These are phyloP conservation scores for Sesia bembeciformis DNA, from an alignment of 2,888 invertebrate species.

Conservation along the genomic window DNA sequence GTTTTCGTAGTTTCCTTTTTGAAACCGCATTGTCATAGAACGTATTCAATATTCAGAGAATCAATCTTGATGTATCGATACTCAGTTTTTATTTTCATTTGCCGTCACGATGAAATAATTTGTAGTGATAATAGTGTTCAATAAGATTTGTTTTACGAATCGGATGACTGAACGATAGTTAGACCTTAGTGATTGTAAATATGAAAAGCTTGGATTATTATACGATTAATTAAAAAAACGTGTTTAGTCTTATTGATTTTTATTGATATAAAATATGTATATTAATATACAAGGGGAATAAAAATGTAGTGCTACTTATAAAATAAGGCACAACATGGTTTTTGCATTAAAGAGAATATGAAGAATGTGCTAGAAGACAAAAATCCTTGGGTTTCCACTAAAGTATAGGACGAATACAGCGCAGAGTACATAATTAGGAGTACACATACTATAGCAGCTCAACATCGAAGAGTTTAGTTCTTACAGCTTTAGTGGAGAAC, in stretches of 20 bases:
- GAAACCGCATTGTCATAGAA: conserved; percentile 31
- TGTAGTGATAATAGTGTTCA: conserved; percentile 72
- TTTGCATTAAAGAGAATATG: too few relatives aligned
- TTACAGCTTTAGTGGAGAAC: too few relatives aligned
- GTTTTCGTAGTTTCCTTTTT: conserved; percentile 49
- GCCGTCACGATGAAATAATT: conserved; percentile 62
- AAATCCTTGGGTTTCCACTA: too few relatives aligned
- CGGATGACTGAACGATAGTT: conserved; percentile 67
- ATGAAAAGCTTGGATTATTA: conserved; percentile 67
- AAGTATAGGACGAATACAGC: too few relatives aligned
- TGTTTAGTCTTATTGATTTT: conserved; percentile 40
- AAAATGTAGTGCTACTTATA: too few relatives aligned
- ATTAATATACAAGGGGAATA: too few relatives aligned
- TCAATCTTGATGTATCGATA: conserved; percentile 59
- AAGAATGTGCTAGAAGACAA: too few relatives aligned
- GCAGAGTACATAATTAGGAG: too few relatives aligned
- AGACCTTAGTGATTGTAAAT: conserved; percentile 70
- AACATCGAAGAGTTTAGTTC: too few relatives aligned
- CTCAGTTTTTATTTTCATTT: conserved; percentile 66
- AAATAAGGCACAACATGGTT: too few relatives aligned
- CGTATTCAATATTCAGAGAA: conserved; percentile 30
- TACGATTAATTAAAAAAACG: conserved; percentile 58
- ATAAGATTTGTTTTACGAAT: conserved; percentile 62
- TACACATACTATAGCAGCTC: too few relatives aligned
- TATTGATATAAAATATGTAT: too few relatives aligned